phyloP scores from a whole-genome alignment of 2,888 invertebrate genomes.

The Pinctada fucata region DNA sequence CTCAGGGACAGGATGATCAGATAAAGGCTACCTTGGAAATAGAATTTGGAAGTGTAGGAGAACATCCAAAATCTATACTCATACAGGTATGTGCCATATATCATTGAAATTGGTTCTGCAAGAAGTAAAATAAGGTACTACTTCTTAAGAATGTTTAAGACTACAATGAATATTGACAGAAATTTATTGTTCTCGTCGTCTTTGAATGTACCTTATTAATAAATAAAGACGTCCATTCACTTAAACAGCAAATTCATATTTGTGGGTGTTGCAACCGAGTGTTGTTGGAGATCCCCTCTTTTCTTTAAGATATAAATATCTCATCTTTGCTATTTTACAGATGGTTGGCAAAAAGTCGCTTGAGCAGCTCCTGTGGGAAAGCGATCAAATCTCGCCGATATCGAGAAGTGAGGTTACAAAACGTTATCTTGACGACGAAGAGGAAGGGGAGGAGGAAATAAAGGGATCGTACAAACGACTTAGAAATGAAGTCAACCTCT shows the following conservation, averaged over 20 bases:
- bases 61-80: not conserved
- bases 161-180: too few species aligned
- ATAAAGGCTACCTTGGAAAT: constrained; percentile 10
- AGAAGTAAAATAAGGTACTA: too few species aligned
- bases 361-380: constrained; percentile 55
- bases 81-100: constrained; percentile 23
- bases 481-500: constrained; percentile 44
- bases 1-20: not conserved
- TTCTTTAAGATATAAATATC: not conserved
- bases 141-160: too few species aligned
- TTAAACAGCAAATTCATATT: too few species aligned
- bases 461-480: constrained; percentile 38
- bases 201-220: too few species aligned
- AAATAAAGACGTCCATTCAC: too few species aligned
- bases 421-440: constrained; percentile 42
- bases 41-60: constrained; percentile 24
- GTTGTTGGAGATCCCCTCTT: too few species aligned
- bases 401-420: constrained; percentile 42
- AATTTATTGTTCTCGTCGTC: too few species aligned
- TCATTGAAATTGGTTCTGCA: too few species aligned
- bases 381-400: constrained; percentile 41
- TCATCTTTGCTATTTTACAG: constrained; percentile 34
- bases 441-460: constrained; percentile 31
- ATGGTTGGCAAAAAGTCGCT: constrained; percentile 48
- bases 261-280: too few species aligned